Evolutionary conservation across 2,888 invertebrate genomes (phyloP).

Genomic region (Agrochola lychnidis): DNA sequence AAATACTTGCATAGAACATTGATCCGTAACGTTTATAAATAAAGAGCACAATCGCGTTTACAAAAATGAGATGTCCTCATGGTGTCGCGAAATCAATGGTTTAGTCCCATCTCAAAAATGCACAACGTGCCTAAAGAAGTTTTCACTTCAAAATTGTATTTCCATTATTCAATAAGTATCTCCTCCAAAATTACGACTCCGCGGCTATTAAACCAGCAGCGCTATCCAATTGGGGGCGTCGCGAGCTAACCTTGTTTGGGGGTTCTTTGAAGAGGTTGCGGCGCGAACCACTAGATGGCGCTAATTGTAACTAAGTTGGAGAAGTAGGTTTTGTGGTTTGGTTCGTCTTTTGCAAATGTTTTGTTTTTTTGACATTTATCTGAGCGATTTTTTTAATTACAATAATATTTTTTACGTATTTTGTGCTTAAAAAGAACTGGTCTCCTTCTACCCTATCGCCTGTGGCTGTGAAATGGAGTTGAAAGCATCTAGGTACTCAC

Average conservation of each 20-base stretch:
- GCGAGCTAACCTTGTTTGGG: constrained; percentile 56
- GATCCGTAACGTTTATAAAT: too few species aligned
- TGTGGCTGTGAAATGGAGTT: not conserved
- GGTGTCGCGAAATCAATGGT: too few species aligned
- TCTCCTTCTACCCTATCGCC: not conserved
- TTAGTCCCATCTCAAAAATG: too few species aligned
- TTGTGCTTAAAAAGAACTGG: not conserved
- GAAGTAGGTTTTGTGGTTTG: constrained; percentile 20
- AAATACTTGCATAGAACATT: too few species aligned
- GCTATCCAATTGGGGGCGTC: constrained; percentile 55
- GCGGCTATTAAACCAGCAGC: constrained; percentile 51
- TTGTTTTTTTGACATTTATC: not conserved
- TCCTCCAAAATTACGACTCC: constrained; percentile 17
- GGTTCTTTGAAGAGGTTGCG: constrained; percentile 58
- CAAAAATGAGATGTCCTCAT: too few species aligned
- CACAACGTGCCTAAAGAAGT: too few species aligned
- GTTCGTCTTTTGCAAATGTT: constrained; percentile 23
- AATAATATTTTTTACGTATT: not conserved
- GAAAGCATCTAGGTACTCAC: not conserved
- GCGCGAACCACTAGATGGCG: constrained; percentile 57
- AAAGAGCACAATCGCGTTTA: too few species aligned
- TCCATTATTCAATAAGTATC: constrained; percentile 15
- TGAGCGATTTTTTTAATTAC: not conserved
- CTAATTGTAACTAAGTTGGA: constrained; percentile 43
- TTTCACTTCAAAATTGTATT: too few species aligned